Percentiles rank a stretch among this genome's conserved stretches.
Evolutionary conservation across 2,113 vertebrate genomes (phyloP).

Genomic region (Hystrix brachyura): DNA sequence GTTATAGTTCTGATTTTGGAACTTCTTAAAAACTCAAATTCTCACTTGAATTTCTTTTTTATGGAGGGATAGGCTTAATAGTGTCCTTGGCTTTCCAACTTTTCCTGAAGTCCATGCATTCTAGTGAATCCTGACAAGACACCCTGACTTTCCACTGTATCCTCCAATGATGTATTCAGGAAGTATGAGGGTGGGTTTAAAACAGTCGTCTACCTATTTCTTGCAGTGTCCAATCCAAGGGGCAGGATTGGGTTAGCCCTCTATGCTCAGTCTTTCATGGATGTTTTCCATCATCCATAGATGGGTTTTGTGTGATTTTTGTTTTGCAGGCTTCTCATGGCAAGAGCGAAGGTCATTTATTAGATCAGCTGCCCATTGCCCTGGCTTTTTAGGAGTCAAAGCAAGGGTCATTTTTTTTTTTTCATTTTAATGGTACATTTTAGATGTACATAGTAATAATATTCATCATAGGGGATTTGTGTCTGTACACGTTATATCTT

Average conservation of each 20-base stretch:
- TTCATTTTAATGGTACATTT: too few relatives aligned
- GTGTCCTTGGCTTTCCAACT: background rate
- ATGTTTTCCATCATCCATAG: background rate
- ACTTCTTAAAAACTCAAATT: too few relatives aligned
- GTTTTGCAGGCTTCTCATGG: background rate
- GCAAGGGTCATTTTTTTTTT: background rate
- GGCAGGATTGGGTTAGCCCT: background rate
- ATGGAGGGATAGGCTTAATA: background rate
- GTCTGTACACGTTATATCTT: too few relatives aligned
- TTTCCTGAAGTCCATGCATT: background rate
- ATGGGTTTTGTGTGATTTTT: background rate
- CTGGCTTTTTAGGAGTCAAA: background rate
- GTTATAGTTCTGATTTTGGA: background rate
- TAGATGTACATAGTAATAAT: too few relatives aligned
- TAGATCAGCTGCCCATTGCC: background rate
- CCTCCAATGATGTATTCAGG: too few relatives aligned
- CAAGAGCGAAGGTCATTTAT: background rate
- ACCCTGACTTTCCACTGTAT: too few relatives aligned
- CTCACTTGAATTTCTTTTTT: background rate
- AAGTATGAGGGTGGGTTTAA: background rate
- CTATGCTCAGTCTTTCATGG: background rate
- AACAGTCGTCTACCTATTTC: background rate
- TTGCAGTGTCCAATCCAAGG: background rate
- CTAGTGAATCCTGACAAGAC: too few relatives aligned
- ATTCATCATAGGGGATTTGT: too few relatives aligned